These are phyloP conservation scores for Gobio gobio DNA, from an alignment of 2,113 vertebrate genomes.

Conservation along the genomic window DNA sequence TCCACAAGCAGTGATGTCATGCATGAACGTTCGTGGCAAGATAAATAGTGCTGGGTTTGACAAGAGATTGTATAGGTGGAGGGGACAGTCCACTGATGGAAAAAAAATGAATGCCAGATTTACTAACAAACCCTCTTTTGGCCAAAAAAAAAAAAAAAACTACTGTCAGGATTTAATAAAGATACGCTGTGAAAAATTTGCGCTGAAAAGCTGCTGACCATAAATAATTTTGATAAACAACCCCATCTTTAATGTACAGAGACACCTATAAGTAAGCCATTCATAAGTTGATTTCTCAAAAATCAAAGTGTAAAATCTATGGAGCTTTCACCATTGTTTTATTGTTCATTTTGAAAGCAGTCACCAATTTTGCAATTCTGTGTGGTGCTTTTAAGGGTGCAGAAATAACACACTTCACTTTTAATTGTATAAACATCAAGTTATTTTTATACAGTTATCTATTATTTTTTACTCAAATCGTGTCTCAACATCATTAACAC, in stretches of 20 bases:
- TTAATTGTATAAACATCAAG: neutral
- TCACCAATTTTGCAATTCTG: neutral
- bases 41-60: neutral
- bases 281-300: too few relatives aligned
- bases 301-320: neutral
- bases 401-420: neutral
- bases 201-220: too few relatives aligned
- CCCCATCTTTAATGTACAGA: too few relatives aligned
- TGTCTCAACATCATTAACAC: neutral
- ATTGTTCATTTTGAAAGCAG: neutral
- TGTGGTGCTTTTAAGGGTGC: neutral
- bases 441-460: neutral
- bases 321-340: neutral
- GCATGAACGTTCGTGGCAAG: neutral
- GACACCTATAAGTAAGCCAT: too few relatives aligned
- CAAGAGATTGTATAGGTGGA: neutral
- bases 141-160: too few relatives aligned
- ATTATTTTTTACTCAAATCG: neutral
- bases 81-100: neutral
- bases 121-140: too few relatives aligned
- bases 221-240: too few relatives aligned
- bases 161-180: too few relatives aligned
- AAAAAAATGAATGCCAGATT: too few relatives aligned
- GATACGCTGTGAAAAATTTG: too few relatives aligned
- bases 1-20: neutral